Conservation (phyloP, 2,888 invertebrate genomes). For the Phortica okadai region DNA sequence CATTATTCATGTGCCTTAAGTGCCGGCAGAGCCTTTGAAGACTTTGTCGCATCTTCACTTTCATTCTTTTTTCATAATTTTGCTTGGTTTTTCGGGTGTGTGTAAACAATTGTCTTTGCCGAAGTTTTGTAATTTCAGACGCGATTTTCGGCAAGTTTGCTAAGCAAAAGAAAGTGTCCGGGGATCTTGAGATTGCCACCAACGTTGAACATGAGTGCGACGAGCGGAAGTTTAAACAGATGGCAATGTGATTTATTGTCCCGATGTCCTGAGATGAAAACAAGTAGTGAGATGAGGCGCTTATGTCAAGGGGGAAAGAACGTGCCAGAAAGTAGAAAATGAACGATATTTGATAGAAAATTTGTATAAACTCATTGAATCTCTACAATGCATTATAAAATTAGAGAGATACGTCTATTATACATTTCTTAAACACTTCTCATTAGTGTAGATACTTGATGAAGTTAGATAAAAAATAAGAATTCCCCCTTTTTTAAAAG, state of each 20-base stretch:
- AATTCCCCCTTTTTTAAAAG: no score
- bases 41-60: not conserved
- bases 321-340: no score
- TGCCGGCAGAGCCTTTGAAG: constrained; percentile 6
- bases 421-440: no score
- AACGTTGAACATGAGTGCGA: not conserved
- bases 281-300: no score
- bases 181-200: not conserved
- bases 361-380: no score
- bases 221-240: not conserved
- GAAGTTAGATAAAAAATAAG: no score
- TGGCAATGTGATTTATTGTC: not conserved
- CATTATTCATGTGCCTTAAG: no score
- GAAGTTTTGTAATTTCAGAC: constrained; percentile 20
- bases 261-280: not conserved
- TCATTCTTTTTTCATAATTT: constrained; percentile 2
- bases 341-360: no score
- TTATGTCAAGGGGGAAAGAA: no score
- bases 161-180: not conserved
- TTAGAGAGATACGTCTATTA: no score
- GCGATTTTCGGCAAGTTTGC: not conserved
- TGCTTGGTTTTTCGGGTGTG: constrained; percentile 5
- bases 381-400: no score
- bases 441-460: no score
- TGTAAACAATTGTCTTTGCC: constrained; percentile 24